Evolutionary conservation across 2,113 vertebrate species (phyloP).

Genomic region (Seriola dumerili): DNA sequence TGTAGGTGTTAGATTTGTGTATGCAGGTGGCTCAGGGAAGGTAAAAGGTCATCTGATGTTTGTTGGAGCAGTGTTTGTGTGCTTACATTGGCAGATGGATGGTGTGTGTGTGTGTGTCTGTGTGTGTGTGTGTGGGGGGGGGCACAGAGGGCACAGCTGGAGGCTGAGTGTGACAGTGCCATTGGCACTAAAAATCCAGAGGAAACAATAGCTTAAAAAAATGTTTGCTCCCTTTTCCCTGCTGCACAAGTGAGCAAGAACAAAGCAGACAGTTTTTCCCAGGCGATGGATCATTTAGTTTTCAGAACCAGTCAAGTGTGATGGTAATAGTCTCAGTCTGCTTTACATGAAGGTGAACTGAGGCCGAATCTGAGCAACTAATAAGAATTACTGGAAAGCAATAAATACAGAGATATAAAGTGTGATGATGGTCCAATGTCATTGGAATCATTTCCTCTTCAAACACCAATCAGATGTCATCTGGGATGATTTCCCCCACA

Average conservation of each 20-base stretch:
- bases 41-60: constrained; percentile 68
- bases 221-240: constrained; percentile 3
- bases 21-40: constrained; percentile 57
- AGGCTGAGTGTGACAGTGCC: constrained; percentile 44
- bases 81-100: constrained; percentile 61
- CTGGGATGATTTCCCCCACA: constrained; percentile 35
- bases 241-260: constrained; percentile 7
- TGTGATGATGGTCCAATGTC: not conserved
- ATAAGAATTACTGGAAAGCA: constrained; percentile 12
- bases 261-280: not conserved
- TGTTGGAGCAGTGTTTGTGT: constrained; percentile 59
- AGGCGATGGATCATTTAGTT: constrained; percentile 1
- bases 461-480: constrained; percentile 61
- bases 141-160: constrained; percentile 66
- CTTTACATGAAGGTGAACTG: not conserved
- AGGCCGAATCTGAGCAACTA: not conserved
- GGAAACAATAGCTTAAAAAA: not conserved
- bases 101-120: constrained; percentile 22
- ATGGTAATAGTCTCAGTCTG: not conserved
- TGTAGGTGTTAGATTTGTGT: constrained; percentile 57
- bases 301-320: constrained; percentile 6
- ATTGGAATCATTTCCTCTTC: constrained; percentile 40
- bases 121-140: not conserved
- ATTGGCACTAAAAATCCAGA: constrained; percentile 7
- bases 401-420: not conserved